phyloP scores from a whole-genome alignment of 2,113 vertebrate species.

The Rhinogobius similis region DNA sequence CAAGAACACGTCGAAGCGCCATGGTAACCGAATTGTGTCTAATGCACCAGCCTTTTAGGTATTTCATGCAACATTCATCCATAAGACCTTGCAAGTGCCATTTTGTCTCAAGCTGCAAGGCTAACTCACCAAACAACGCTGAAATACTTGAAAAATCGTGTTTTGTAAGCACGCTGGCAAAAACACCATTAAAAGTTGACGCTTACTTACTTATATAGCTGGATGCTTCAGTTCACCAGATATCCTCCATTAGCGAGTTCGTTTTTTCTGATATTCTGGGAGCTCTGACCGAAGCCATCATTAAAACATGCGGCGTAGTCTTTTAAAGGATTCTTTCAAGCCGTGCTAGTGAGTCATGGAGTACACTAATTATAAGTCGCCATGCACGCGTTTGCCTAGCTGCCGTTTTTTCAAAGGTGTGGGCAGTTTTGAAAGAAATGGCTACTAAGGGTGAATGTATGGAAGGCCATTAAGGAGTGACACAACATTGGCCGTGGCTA shows the following conservation, averaged over 20 bases:
- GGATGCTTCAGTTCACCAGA: conserved; percentile 39
- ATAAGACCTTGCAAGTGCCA: conserved; percentile 40
- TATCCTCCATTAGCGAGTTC: conserved; percentile 49
- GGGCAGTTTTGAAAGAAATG: conserved; percentile 33
- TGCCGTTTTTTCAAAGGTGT: conserved; percentile 43
- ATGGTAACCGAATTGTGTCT: conserved; percentile 63
- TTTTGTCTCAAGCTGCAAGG: conserved; percentile 30
- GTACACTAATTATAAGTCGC: conserved; percentile 25
- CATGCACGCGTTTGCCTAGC: conserved; percentile 25
- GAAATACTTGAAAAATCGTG: conserved; percentile 45
- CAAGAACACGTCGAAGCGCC: conserved; percentile 47
- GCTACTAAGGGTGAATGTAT: conserved; percentile 13
- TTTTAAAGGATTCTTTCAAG: conserved; percentile 22
- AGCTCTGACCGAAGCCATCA: conserved; percentile 12
- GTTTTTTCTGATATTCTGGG: conserved; percentile 18
- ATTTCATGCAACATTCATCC: conserved; percentile 50
- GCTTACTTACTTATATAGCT: conserved; percentile 39
- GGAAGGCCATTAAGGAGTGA: conserved; percentile 15
- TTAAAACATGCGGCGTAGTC: conserved; percentile 28
- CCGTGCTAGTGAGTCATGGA: conserved; percentile 22
- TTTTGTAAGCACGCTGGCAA: conserved; percentile 32
- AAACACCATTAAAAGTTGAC: conserved; percentile 34
- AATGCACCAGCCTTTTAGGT: conserved; percentile 54
- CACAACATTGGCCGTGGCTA: conserved; percentile 34
- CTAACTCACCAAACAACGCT: conserved; percentile 37